Evolutionary conservation across 2,113 vertebrate species (phyloP), one percentile per base, ranked within the genome.

Genomic region (Xenopus laevis): DNA sequence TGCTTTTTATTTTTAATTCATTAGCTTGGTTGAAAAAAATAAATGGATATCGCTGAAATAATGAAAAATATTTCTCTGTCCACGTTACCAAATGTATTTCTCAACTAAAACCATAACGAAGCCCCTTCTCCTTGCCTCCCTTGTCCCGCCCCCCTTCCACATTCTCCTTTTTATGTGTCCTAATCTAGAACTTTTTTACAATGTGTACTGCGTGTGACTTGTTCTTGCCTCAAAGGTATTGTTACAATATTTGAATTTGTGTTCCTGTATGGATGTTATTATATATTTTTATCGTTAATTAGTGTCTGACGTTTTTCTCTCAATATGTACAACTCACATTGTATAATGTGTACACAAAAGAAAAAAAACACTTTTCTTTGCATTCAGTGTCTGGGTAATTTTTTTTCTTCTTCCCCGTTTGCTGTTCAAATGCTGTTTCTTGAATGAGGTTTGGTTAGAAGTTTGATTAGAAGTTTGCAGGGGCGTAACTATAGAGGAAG

Each of bases 291-390:
- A 79, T 79, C 78, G 75, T 79, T 71, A 71, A 65, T 79, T 76
- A 78, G 71, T 82, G 75, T 79, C 78, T 77, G 78, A 74, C 74
- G 74, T 77, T 78, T 78, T 79, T 79, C 79, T 79, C 80, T 81
- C 80, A 79, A 79, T 81, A 81, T 81, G 80, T 81, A 81, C 76
- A 81, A 81, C 80, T 81, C 80, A 81, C 80, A 81, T 79, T 81
- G 80, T 81, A 81, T 79, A 81, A 76, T 81, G 80, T 81, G 78
- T 79, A 81, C 80, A 81, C 78, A 81, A 78, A 78, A 78, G 77
- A 81, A 74, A 79, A 79, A 81, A 81, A 72, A 81, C 71, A 74
- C 71, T 66, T 74, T 71, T 78, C 80, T 78, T 79, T 79, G 76
- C 80, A 79, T 57, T 47, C 30, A 8, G 45, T 63, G 52, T 62